Base-by-base conservation (phyloP, 1,140 invertebrate genomes). In the Drosophila eugracilis region DNA sequence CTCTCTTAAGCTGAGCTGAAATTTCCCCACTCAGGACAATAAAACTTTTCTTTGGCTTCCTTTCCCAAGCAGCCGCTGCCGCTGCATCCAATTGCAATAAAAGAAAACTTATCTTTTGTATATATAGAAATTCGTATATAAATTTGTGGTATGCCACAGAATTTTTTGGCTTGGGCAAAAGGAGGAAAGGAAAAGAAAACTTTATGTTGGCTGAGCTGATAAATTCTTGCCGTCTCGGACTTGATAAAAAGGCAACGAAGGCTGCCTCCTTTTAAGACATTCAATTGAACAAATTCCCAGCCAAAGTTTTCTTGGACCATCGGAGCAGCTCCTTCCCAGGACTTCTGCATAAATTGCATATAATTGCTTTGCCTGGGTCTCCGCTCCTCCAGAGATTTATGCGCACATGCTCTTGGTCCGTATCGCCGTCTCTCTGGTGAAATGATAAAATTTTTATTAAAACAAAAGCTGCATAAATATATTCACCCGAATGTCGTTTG, bases 401-500 rank as follows among this genome's bases (percentile, higher is more conserved):
- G 78, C 78, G 78, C 74, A 77, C 78, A 83, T 83, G 73, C 73
- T 55, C 34, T 55, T 22, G 45, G 44, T 26, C 26, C 48, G 37
- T 59, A 42, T 34, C 52, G 21, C 21, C 7, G 47, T 42, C 10
- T 58, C 41, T 54, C 17, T 71, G 57, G 67, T 59, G 81, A 84
- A 86, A 85, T 85, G 81, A 85, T 85, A 85, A 85, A 86, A 86
- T 60, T 85, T 81, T 85, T 85, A 85, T 85, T 85, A 85, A 85
- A 86, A 85, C 81, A 85, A 85, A 86, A 86, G 83, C 81, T 66
- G 81, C 81, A 85, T 81, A 81, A 81, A 85, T 85, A 86, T 62
- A 58, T 73, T 49, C 26, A 4, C 19, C 22, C 54, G 39, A 52
- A 67, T 42, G 30, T 10, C 67, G 28, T 67, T 80, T 60, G 37